Evolutionary conservation across 2,888 invertebrate species (phyloP).

Genomic region (Heliconius hortense): DNA sequence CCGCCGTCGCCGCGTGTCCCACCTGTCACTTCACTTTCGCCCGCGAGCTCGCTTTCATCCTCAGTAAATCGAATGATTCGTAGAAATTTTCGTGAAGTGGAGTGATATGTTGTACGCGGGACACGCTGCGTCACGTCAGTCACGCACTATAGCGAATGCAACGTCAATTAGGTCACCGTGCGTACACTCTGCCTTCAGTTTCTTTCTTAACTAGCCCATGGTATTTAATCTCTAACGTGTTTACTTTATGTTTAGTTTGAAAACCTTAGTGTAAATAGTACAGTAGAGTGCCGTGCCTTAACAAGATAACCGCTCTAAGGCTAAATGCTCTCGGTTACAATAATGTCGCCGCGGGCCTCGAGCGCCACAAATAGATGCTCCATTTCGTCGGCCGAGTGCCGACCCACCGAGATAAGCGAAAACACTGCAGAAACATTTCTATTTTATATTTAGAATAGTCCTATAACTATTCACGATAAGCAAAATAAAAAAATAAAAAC

Average conservation of each 20-base stretch:
- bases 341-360: constrained; percentile 80
- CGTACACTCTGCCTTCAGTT: constrained; percentile 61
- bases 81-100: constrained; percentile 39
- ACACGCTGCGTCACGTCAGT: constrained; percentile 30
- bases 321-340: constrained; percentile 65
- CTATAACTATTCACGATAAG: constrained; percentile 23
- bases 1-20: constrained; percentile 59
- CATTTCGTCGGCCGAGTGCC: constrained; percentile 76
- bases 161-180: constrained; percentile 66
- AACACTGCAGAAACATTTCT: constrained; percentile 69
- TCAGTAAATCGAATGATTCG: constrained; percentile 57
- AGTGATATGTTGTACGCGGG: constrained; percentile 33
- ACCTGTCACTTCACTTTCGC: constrained; percentile 74
- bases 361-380: constrained; percentile 78
- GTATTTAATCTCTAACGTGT: neutral
- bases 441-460: constrained; percentile 54
- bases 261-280: constrained; percentile 12
- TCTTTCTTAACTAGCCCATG: constrained; percentile 4
- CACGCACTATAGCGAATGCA: constrained; percentile 58
- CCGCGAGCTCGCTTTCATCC: constrained; percentile 69
- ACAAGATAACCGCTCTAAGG: constrained; percentile 60
- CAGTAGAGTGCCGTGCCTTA: constrained; percentile 13
- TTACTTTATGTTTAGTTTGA: constrained; percentile 2
- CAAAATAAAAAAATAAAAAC: neutral
- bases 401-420: constrained; percentile 73